Base-by-base conservation (phyloP, 1,140 invertebrate genomes). In the Galendromus occidentalis region DNA sequence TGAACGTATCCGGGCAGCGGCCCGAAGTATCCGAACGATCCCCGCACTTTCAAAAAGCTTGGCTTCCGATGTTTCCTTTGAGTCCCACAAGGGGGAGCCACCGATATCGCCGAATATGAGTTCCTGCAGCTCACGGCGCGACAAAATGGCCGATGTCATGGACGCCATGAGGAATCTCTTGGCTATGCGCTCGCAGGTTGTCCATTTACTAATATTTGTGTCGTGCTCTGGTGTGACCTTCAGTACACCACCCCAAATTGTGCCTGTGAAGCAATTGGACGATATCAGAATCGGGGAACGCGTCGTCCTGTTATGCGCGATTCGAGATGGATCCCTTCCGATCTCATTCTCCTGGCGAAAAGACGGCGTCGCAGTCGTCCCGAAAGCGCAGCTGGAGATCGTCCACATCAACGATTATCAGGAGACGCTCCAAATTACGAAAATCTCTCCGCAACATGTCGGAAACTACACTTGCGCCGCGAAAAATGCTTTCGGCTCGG, bases 391-490 rank as follows among this genome's bases (percentile, higher is more conserved):
- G 14, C 14, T 59, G 14, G 33, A 59, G 25, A 59, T 59, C 9
- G 51, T 59, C 2, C 51, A 59, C 22, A 59, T 22, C 1, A 33
- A 59, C 25, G 51, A 59, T 12, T 59, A 29, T 25, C 51, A 59
- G 9, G 14, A 59, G 25, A 25, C 25, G 51, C 22, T 59, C 0
- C 51, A 59, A 25, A 59, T 59, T 22, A 14, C 25, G 14, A 25
- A n/a, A 59, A 17, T 59, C 17, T 29, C 12, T 29, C 14, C 22
- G 25, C 4, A 59, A 14, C 51, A 59, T 9, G 51, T 59, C 33
- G 51, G 51, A 14, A 59, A 59, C 41, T 71, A 70, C 45, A 66
- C 70, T n/a, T 71, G 70, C 65, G 18, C 64, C 28, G 68, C 64
- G 7, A 44, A 42, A 18, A 71, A 67, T 18, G 7, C n/a, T 20